Evolutionary conservation across 2,888 invertebrate genomes (phyloP).

Genomic region (Nemapogon koenigi): DNA sequence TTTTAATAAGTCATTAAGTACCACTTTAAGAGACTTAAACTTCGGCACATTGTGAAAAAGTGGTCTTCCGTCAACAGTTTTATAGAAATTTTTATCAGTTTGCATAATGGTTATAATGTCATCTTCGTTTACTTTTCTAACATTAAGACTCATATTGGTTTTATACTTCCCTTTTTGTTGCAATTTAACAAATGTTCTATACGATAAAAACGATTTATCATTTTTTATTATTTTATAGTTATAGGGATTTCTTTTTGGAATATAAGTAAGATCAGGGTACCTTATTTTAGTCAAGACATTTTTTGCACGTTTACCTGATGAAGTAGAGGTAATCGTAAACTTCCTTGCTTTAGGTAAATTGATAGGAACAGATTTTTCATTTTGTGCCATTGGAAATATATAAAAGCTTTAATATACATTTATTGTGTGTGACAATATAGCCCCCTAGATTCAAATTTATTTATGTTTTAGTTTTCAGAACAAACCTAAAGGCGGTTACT

Average conservation of each 20-base stretch:
- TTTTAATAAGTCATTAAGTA: slow-evolving; percentile 26
- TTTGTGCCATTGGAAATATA: slow-evolving; percentile 24
- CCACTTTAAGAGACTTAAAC: slow-evolving; percentile 31
- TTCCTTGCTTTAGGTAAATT: slow-evolving; percentile 25
- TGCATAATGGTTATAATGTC: slow-evolving; percentile 30
- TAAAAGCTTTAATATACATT: too few relatives aligned
- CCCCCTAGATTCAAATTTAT: too few relatives aligned
- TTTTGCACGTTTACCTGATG: slow-evolving; percentile 20
- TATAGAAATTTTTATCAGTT: slow-evolving; percentile 31
- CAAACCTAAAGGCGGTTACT: too few relatives aligned
- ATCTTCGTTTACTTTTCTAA: slow-evolving; percentile 23
- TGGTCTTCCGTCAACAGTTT: slow-evolving; percentile 25
- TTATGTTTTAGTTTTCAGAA: too few relatives aligned
- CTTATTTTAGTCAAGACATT: too few relatives aligned
- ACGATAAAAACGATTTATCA: slow-evolving; percentile 31
- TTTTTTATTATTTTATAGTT: slow-evolving; percentile 23
- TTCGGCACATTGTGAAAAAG: slow-evolving; percentile 23
- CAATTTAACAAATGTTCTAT: slow-evolving; percentile 28
- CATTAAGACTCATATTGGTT: slow-evolving; percentile 24
- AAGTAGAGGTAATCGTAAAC: slow-evolving; percentile 9
- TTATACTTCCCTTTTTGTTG: slow-evolving; percentile 25
- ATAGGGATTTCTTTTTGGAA: slow-evolving; percentile 23
- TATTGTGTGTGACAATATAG: too few relatives aligned
- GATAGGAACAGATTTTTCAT: slow-evolving; percentile 24
- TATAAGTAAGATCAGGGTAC: too few relatives aligned